These are phyloP conservation scores for Bufo gargarizans DNA, from an alignment of 2,113 vertebrate genomes.

Conservation along the genomic window DNA sequence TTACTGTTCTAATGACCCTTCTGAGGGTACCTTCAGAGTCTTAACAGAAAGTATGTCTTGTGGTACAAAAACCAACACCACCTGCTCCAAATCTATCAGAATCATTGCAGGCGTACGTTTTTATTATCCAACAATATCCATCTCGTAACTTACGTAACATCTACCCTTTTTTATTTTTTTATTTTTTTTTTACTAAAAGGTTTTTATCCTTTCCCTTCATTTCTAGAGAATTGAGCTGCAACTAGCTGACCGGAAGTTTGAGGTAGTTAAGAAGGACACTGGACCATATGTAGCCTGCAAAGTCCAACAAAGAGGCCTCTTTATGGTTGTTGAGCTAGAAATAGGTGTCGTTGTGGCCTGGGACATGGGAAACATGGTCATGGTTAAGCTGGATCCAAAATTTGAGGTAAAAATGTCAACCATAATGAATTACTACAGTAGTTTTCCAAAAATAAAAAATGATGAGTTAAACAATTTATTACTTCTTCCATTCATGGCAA, in stretches of 20 bases:
- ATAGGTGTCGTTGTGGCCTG: constrained; percentile 74
- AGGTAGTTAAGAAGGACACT: constrained; percentile 65
- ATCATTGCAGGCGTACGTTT: constrained; percentile 71
- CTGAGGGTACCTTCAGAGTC: constrained; percentile 71
- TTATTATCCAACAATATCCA: neutral
- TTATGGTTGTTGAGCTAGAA: constrained; percentile 70
- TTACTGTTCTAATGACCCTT: constrained; percentile 63
- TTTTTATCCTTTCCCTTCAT: constrained; percentile 5
- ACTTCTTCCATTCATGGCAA: neutral
- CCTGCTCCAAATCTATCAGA: constrained; percentile 78
- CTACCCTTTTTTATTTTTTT: neutral
- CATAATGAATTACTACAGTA: neutral
- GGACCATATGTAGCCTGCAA: constrained; percentile 61
- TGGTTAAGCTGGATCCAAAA: constrained; percentile 70
- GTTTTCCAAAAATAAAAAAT: neutral
- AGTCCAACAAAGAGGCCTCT: constrained; percentile 73
- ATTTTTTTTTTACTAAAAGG: neutral
- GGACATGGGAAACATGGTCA: constrained; percentile 78
- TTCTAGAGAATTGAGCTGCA: constrained; percentile 74
- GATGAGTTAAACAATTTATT: neutral
- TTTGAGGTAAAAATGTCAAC: constrained; percentile 67
- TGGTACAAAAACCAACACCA: constrained; percentile 74
- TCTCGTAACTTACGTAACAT: neutral
- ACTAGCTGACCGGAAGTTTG: constrained; percentile 69
- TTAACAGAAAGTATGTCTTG: constrained; percentile 77